Evolutionary conservation across 2,888 invertebrate genomes (phyloP).

Genomic region (Drosophila mulleri): DNA sequence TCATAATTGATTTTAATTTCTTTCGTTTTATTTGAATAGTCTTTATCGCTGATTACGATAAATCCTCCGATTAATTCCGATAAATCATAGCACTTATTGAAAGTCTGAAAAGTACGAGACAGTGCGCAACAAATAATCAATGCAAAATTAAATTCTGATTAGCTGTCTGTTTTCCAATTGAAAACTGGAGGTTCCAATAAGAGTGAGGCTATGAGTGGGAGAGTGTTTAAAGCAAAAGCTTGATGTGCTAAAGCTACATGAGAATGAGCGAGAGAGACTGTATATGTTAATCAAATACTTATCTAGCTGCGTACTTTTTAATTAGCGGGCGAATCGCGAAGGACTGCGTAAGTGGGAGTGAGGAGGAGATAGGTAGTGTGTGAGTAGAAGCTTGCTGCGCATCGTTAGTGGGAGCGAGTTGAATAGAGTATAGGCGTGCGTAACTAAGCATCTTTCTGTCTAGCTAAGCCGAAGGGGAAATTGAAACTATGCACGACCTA

Average conservation of each 20-base stretch:
- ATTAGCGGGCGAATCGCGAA: background rate
- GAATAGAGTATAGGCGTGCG: background rate
- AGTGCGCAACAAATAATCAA: too few species aligned
- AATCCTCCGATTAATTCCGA: too few species aligned
- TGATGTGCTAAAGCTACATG: too few species aligned
- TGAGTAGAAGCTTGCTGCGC: background rate
- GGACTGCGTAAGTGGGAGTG: background rate
- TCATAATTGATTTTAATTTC: slow-evolving; percentile 16
- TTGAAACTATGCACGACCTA: background rate
- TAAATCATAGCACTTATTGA: too few species aligned
- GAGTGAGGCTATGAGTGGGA: too few species aligned
- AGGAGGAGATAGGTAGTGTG: background rate
- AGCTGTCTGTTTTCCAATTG: too few species aligned
- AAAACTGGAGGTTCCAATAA: too few species aligned
- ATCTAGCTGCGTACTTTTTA: background rate
- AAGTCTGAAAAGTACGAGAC: too few species aligned
- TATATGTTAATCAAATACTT: background rate
- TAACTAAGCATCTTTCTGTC: background rate
- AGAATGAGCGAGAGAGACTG: background rate
- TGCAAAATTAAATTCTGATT: too few species aligned
- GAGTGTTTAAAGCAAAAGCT: too few species aligned
- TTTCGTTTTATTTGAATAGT: background rate
- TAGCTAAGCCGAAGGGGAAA: background rate
- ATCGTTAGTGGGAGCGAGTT: background rate
- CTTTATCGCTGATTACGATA: too few species aligned